phyloP scores from a whole-genome alignment of 2,888 invertebrate genomes.

The Philonicus albiceps region DNA sequence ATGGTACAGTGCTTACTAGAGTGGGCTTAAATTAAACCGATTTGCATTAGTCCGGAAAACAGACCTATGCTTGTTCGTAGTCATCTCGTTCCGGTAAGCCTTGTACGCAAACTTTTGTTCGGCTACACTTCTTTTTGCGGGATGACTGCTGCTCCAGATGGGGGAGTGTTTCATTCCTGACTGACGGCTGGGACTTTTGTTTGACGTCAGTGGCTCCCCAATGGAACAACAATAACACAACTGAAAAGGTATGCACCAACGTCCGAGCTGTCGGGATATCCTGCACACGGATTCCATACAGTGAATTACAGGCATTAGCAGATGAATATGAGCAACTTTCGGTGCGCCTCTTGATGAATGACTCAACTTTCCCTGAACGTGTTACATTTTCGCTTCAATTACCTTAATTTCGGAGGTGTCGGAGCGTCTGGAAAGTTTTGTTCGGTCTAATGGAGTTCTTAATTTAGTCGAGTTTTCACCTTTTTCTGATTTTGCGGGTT shows the following conservation, averaged over 20 bases:
- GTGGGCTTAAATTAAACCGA: neutral
- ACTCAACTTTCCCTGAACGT: neutral
- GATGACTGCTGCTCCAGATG: neutral
- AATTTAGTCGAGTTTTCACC: neutral
- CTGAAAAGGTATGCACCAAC: neutral
- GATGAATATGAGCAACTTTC: neutral
- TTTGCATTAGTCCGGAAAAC: conserved; percentile 5
- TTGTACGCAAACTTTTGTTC: neutral
- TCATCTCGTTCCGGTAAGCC: neutral
- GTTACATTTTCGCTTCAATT: neutral
- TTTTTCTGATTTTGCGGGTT: neutral
- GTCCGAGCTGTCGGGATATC: neutral
- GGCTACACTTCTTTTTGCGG: neutral
- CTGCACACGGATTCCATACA: neutral
- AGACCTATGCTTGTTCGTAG: neutral
- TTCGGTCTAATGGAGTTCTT: conserved; percentile 14
- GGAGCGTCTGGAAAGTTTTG: neutral
- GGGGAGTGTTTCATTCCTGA: conserved; percentile 14
- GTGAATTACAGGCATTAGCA: neutral
- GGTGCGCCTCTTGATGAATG: neutral
- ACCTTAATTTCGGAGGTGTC: conserved; percentile 10
- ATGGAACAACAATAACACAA: neutral
- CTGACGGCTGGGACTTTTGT: conserved; percentile 8
- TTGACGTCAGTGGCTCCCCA: neutral
- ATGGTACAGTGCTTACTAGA: neutral